Base-by-base conservation (phyloP, 1,140 invertebrate genomes). In the Drosophila nannoptera region DNA sequence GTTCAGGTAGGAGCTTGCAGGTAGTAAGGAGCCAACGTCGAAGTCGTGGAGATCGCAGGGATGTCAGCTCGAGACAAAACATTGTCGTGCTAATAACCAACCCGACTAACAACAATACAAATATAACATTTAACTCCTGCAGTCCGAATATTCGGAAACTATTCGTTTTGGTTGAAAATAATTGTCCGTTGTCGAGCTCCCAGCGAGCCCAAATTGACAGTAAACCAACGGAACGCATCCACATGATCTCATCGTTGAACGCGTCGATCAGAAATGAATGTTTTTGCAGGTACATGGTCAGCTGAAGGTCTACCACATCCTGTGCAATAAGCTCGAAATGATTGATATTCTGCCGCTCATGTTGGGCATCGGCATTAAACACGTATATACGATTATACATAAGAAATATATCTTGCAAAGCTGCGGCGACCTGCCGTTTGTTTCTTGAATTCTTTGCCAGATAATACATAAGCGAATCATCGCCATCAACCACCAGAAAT, bases 191-290 rank as follows among this genome's bases (percentile, higher is more conserved):
- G 8, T 69, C 53, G 6, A 81, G 40, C 48, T 86, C 81, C 73
- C 77, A 87, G 6, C 62, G 48, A 5, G 64, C 48, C 81, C 82
- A 87, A 7, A 75, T 46, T 2, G 71, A 33, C 12, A 87, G 31
- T 7, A 86, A 43, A 2, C 81, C 81, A 5, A 61, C 74, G 2
- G 82, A 77, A 0, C 77, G 68, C 77, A 86, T 73, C 82, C 77
- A 81, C 43, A 82, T 72, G 38, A 86, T 87, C 61, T 87, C 66
- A 33, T 86, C 81, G 45, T 86, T 86, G 0, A 86, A 61, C 3
- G 77, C 70, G 40, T 86, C 82, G 29, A 77, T 65, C 7, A 86
- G 77, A n/a, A 75, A 87, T 2, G 81, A 86, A 35, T 86, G 81
- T 55, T 86, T 86, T 4, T 45, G 35, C 16, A 86, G 48, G n/a